A percentile compares a stretch with the other conserved stretches of the same genome.
These are phyloP conservation scores for Agapornis roseicollis DNA, from an alignment of 2,113 vertebrate species.

Conservation along the genomic window DNA sequence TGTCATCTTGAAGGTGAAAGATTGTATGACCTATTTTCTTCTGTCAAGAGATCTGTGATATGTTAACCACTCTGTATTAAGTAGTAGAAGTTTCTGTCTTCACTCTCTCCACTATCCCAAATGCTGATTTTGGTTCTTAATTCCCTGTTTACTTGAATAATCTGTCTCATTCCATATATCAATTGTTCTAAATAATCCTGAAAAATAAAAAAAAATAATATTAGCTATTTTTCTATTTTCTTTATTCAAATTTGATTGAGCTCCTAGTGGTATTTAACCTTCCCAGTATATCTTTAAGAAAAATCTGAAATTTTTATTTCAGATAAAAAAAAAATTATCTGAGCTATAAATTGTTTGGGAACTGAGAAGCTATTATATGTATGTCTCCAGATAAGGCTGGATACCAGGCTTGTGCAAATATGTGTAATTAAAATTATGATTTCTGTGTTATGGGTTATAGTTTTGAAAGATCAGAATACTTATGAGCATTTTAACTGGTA, in stretches of 20 bases:
- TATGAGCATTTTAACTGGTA: background rate
- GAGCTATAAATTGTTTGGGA: background rate
- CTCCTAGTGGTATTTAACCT: background rate
- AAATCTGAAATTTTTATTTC: background rate
- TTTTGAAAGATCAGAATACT: background rate
- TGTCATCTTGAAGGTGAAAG: background rate
- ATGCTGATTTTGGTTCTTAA: background rate
- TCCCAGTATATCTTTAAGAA: background rate
- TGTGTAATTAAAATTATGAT: background rate
- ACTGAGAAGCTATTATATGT: background rate
- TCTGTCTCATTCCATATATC: background rate
- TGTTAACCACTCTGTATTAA: background rate
- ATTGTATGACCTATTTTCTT: background rate
- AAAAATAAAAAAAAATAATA: background rate
- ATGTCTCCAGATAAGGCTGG: background rate
- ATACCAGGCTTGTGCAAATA: background rate
- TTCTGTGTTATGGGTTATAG: background rate
- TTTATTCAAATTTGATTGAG: background rate
- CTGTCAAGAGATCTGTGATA: background rate
- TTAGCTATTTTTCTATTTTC: background rate
- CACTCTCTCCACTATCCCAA: background rate
- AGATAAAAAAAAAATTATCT: background rate
- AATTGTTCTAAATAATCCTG: background rate
- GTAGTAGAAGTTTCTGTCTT: background rate
- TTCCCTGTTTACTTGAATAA: background rate